Percentiles rank a stretch among this genome's conserved stretches.
phyloP scores from a whole-genome alignment of 2,888 invertebrate species.

The Pseudolycoriella hygida region DNA sequence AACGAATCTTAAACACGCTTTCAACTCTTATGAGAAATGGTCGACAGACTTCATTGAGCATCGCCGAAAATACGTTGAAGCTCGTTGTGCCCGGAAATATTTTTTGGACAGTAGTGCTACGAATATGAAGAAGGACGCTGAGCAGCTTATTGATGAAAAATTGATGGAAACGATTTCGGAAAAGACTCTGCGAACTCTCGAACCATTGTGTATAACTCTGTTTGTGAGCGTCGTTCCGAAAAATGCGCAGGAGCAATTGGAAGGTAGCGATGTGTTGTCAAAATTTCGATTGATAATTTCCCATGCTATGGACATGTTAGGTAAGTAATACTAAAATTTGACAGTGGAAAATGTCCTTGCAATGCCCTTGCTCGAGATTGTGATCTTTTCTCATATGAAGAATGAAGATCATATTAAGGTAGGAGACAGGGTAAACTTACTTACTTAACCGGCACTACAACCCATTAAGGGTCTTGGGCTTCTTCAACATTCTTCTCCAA shows the following conservation, averaged over 20 bases:
- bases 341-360: too few relatives aligned
- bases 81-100: conserved; percentile 22
- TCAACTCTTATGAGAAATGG: conserved; percentile 21
- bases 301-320: conserved; percentile 6
- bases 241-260: conserved; percentile 17
- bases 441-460: too few relatives aligned
- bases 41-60: conserved; percentile 19
- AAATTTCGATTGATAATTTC: conserved; percentile 20
- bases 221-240: conserved; percentile 21
- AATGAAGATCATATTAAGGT: too few relatives aligned
- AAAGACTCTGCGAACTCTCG: conserved; percentile 15
- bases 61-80: conserved; percentile 20
- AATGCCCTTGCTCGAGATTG: too few relatives aligned
- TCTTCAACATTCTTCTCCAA: too few relatives aligned
- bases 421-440: too few relatives aligned
- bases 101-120: conserved; percentile 22
- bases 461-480: too few relatives aligned
- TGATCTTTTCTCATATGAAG: too few relatives aligned
- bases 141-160: conserved; percentile 15
- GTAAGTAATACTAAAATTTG: too few relatives aligned
- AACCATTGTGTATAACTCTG: conserved; percentile 19
- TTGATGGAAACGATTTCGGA: conserved; percentile 17
- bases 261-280: conserved; percentile 16
- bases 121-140: conserved; percentile 16
- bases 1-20: conserved; percentile 19